These are phyloP conservation scores for Scophthalmus maximus DNA, from an alignment of 2,113 vertebrate genomes.

Conservation along the genomic window DNA sequence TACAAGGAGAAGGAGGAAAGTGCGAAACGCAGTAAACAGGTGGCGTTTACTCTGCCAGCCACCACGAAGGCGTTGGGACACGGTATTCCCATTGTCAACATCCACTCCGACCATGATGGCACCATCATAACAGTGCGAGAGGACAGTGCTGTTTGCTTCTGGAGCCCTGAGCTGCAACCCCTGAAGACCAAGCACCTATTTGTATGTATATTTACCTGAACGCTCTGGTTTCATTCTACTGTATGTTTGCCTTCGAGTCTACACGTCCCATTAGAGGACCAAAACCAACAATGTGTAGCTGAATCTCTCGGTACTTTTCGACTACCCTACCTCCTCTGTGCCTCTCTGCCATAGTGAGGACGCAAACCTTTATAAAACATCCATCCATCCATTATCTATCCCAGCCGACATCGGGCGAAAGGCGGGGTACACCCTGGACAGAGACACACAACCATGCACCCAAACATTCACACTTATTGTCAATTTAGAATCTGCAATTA, in stretches of 20 bases:
- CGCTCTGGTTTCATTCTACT: background rate
- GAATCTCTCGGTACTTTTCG: too few relatives aligned
- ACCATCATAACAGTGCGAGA: slow-evolving; percentile 82
- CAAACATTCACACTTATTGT: too few relatives aligned
- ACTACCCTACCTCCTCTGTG: too few relatives aligned
- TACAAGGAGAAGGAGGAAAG: slow-evolving; percentile 78
- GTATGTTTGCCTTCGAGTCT: background rate
- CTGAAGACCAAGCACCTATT: slow-evolving; percentile 84
- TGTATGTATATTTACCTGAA: slow-evolving; percentile 73
- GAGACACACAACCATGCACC: too few relatives aligned
- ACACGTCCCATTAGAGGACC: background rate
- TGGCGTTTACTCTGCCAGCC: slow-evolving; percentile 82
- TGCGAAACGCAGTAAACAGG: slow-evolving; percentile 65
- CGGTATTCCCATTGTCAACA: slow-evolving; percentile 72
- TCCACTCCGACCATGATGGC: slow-evolving; percentile 75
- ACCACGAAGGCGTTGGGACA: slow-evolving; percentile 51
- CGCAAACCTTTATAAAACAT: too few relatives aligned
- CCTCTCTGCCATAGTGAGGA: too few relatives aligned
- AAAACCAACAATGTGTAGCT: too few relatives aligned
- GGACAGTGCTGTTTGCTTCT: slow-evolving; percentile 83
- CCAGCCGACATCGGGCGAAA: too few relatives aligned
- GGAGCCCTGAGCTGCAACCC: slow-evolving; percentile 84
- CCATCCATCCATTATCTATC: too few relatives aligned
- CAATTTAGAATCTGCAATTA: too few relatives aligned
- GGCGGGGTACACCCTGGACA: too few relatives aligned